phyloP scores from a whole-genome alignment of 2,888 invertebrate species.

The Ceratothoa steindachneri region DNA sequence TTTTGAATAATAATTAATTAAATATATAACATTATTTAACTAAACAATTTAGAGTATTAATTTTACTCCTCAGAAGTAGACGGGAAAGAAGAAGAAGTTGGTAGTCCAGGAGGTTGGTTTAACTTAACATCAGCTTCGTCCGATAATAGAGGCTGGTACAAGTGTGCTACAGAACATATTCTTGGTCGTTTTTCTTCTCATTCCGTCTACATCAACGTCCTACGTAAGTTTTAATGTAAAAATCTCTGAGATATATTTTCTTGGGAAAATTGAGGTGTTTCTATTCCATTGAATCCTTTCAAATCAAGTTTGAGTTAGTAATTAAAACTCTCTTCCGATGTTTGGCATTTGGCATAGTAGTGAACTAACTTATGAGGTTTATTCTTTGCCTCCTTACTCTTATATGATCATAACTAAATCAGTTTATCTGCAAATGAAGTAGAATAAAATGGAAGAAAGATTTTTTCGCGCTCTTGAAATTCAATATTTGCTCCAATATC shows the following conservation, averaged over 20 bases:
- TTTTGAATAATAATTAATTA: too few species aligned
- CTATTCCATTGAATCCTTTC: neutral
- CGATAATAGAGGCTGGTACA: constrained; percentile 87
- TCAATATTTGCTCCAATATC: neutral
- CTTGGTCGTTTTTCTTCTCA: constrained; percentile 54
- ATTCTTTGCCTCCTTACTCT: too few species aligned
- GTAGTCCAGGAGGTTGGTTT: constrained; percentile 72
- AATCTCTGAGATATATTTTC: neutral
- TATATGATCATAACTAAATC: too few species aligned
- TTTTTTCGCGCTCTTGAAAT: too few species aligned
- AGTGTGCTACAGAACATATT: constrained; percentile 75
- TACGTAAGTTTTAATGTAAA: constrained; percentile 23
- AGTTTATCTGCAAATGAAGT: too few species aligned
- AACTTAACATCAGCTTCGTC: constrained; percentile 75
- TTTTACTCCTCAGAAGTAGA: neutral
- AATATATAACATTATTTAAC: too few species aligned
- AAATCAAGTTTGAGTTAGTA: neutral
- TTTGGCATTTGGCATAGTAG: neutral
- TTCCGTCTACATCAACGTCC: constrained; percentile 48
- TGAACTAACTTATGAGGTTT: too few species aligned
- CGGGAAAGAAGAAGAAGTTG: constrained; percentile 50
- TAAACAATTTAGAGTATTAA: too few species aligned
- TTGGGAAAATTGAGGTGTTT: neutral
- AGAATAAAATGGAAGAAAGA: too few species aligned
- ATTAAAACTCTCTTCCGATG: neutral